A percentile compares a stretch with the other conserved stretches of the same genome.
These are phyloP conservation scores for Leucophenga varia DNA, from an alignment of 1,140 invertebrate genomes.

Conservation along the genomic window DNA sequence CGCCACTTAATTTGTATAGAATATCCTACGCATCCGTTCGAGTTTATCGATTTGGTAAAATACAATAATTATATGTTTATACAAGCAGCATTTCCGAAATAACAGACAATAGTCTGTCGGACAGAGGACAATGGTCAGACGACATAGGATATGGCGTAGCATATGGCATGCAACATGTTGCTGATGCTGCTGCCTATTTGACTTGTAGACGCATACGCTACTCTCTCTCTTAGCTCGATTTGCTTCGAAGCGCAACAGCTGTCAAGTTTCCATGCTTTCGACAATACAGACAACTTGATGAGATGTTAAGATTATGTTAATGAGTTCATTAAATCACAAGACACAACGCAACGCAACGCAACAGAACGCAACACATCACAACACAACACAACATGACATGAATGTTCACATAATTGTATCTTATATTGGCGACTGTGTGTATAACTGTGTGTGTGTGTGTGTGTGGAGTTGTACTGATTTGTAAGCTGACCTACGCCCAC, in stretches of 20 bases:
- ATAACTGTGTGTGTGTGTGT: not conserved
- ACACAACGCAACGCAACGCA: constrained; percentile 25
- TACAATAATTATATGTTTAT: constrained; percentile 46
- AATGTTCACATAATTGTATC: no score
- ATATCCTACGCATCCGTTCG: no score
- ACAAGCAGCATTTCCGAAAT: constrained; percentile 40
- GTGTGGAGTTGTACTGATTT: no score
- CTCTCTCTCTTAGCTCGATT: no score
- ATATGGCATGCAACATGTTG: constrained; percentile 42
- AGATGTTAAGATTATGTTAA: constrained; percentile 52
- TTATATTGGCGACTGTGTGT: no score
- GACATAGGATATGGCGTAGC: no score
- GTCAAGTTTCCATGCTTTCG: not conserved
- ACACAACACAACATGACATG: no score
- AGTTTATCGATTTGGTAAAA: constrained; percentile 42
- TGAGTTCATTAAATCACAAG: constrained; percentile 50
- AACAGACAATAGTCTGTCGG: no score
- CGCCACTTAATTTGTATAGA: no score
- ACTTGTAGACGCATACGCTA: no score
- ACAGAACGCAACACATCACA: constrained; percentile 14
- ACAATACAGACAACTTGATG: constrained; percentile 29
- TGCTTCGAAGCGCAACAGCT: constrained; percentile 6
- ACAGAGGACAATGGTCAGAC: no score
- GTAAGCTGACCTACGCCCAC: no score
- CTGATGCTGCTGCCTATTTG: constrained; percentile 6